Evolutionary conservation across 2,113 vertebrate species (phyloP), one percentile per base, ranked within the genome.

Genomic region (Megalops atlanticus): DNA sequence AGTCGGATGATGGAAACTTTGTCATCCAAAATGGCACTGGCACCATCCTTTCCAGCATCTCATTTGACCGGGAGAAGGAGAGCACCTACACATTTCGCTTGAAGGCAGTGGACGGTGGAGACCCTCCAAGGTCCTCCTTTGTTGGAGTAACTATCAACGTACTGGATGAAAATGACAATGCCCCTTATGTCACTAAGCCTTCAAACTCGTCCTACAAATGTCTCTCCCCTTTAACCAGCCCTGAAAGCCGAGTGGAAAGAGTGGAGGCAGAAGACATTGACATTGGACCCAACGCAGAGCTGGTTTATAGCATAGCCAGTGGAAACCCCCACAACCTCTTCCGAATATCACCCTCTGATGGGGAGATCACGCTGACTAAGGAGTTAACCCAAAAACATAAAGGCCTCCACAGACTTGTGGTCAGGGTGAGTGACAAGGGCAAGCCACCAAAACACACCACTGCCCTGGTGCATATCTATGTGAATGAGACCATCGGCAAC

Each of bases 81-180:
- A 98, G 97, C 85, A 99, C 97, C 0, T 99, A 99, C 74, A 99
- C 97, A 35, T 99, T 99, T 88, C 95, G 97, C 27, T 92, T 99
- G 49, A 98, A 99, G 91, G 98, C 98, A 0, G 94, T 99, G 75
- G 98, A 99, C 0, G 92, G 94, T 1, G 98, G 98, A 2, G 93
- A 96, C 54, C 97, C 98, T 2, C 96, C 97, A n/a, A 93, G 97
- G 78, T 99, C 97, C 1, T 97, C 98, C 21, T 99, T 98, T 0
- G 98, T 99, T 0, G 97, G 97, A 0, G 97, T 99, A 83, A 98
- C 97, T 36, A 99, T 99, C 90, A 99, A 99, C 0, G 97, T 99
- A 40, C 89, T 99, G 41, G 98, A 99, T 85, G 98, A 99, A 89
- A 99, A 99, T 12, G 98, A 99, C 90, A 99, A 99, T 0, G 96